Evolutionary conservation across 2,797 vertebrate species (phyloP), one percentile per base, ranked within the genome.

Genomic region (Fistularia tabacaria): DNA sequence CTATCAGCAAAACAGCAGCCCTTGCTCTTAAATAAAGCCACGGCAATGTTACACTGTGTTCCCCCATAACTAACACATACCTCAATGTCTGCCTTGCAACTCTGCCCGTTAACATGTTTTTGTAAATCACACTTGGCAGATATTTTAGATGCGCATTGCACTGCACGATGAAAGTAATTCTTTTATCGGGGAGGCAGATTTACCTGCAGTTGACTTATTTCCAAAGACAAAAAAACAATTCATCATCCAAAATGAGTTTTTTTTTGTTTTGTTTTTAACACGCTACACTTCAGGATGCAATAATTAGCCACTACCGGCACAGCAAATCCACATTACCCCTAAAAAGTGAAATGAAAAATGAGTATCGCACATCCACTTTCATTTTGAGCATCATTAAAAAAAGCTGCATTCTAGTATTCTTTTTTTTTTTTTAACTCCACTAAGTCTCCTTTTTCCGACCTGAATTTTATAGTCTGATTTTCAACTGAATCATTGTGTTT

Each of bases 1-100:
- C 86, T 85, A 85, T 87, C 84, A 77, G 82, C 56, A 80, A 83
- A 86, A 85, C 74, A 69, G 83, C 69, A 46, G 66, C 64, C 49
- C 67, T 49, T 70, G 69, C 79, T 82, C 85, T 88, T 83, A 88
- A 85, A 85, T 85, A 85, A 83, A 77, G 74, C 73, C 69, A 67
- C 70, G 60, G 59, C 75, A 62, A 67, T 78, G 81, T 73, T 79
- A 76, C 74, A 70, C 59, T 44, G 54, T 64, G 75, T 63, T 71
- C 67, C 48, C 54, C 58, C 45, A 72, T 81, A 80, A 76, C 68
- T 77, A 70, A 76, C 63, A 60, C 57, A 39, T 15, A 51, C 56
- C 45, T 25, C 71, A 25, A 1, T 9, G 54, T 41, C 51, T 52
- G 45, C 36, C 46, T 15, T 7, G 49, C 36, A 7, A 53, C 50